Evolutionary conservation across 2,113 vertebrate genomes (phyloP).

Genomic region (Turnix velox): DNA sequence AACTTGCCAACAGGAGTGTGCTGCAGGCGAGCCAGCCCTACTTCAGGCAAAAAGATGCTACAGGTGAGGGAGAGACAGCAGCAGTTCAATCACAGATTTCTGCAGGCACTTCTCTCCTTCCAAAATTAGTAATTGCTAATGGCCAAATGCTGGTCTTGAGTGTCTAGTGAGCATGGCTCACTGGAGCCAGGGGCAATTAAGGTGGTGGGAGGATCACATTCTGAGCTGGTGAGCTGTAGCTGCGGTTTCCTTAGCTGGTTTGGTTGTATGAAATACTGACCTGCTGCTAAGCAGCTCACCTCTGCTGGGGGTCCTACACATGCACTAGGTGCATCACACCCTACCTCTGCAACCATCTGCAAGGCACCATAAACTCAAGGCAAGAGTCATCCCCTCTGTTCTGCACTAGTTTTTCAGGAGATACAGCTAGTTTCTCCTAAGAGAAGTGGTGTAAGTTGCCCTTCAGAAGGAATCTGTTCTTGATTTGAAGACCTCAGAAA

Average conservation of each 20-base stretch:
- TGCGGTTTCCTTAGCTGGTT: background rate
- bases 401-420: background rate
- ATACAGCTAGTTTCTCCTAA: background rate
- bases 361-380: background rate
- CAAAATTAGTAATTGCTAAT: background rate
- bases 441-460: background rate
- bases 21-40: background rate
- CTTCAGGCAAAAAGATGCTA: background rate
- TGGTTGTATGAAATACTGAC: background rate
- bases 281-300: background rate
- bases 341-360: background rate
- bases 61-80: background rate
- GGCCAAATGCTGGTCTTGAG: background rate
- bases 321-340: fast-evolving
- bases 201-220: background rate
- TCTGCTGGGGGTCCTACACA: background rate
- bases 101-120: background rate
- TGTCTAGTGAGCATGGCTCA: background rate
- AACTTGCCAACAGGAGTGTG: background rate
- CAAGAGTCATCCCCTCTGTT: background rate
- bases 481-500: slow-evolving; percentile 33
- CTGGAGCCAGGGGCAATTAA: background rate
- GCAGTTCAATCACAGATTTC: background rate
- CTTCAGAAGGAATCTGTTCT: slow-evolving; percentile 25
- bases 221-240: background rate